A percentile compares a stretch with the other conserved stretches of the same genome.
phyloP scores from a whole-genome alignment of 2,888 invertebrate species.

The Dromius quadrimaculatus region DNA sequence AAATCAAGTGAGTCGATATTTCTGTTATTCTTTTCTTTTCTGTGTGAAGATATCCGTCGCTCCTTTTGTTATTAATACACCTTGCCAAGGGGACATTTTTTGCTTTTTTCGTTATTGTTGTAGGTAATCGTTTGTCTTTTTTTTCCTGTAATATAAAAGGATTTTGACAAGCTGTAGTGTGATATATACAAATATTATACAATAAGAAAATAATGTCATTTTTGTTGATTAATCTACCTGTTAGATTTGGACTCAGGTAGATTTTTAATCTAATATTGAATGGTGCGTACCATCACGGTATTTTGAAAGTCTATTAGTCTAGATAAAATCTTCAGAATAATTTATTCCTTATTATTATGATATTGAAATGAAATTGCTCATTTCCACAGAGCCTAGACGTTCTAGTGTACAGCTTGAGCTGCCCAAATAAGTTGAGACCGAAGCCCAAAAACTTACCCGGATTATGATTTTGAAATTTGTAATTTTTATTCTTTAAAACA shows the following conservation, averaged over 20 bases:
- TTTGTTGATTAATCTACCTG: slow-evolving; percentile 43
- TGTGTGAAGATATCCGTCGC: slow-evolving; percentile 30
- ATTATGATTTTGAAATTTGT: no score
- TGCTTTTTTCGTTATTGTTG: slow-evolving; percentile 38
- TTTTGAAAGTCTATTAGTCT: no score
- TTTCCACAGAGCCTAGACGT: no score
- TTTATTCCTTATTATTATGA: no score
- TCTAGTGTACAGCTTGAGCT: no score
- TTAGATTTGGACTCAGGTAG: slow-evolving; percentile 2
- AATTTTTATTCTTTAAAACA: no score
- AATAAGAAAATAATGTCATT: slow-evolving; percentile 38
- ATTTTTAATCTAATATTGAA: slow-evolving; percentile 1
- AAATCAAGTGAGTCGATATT: slow-evolving; percentile 51
- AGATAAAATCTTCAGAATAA: background rate
- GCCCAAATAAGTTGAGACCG: no score
- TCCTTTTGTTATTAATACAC: slow-evolving; percentile 48
- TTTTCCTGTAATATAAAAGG: slow-evolving; percentile 40
- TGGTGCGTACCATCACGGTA: no score
- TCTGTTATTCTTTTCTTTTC: slow-evolving; percentile 50
- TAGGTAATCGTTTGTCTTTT: slow-evolving; percentile 46
- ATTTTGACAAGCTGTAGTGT: slow-evolving; percentile 49
- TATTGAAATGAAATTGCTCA: no score
- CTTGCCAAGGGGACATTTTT: slow-evolving; percentile 46
- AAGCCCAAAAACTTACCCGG: no score
- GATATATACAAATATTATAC: slow-evolving; percentile 52